Evolutionary conservation across 1,140 invertebrate genomes (phyloP).

Genomic region (Drosophila tsacasi): DNA sequence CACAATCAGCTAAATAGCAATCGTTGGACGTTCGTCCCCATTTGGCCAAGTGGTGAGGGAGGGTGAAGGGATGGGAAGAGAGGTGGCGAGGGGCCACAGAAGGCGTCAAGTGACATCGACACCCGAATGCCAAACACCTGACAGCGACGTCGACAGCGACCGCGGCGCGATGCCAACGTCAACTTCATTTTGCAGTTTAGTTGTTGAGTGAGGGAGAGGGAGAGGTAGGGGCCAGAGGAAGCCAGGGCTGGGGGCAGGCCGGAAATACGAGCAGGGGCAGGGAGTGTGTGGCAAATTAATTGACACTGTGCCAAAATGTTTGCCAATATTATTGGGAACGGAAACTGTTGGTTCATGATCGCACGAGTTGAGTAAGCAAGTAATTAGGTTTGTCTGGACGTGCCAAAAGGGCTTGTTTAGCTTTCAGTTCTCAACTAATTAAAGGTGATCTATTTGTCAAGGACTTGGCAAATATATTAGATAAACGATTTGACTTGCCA

Average conservation of each 20-base stretch:
- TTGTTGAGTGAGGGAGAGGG: constrained; percentile 49
- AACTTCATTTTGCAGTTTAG: constrained; percentile 74
- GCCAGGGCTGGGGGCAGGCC: constrained; percentile 7
- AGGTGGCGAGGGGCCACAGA: constrained; percentile 16
- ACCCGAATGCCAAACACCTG: constrained; percentile 64
- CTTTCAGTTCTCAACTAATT: constrained; percentile 32
- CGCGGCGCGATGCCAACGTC: constrained; percentile 40
- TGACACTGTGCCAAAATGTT: constrained; percentile 72
- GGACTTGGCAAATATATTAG: constrained; percentile 8
- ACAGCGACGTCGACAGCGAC: constrained; percentile 37
- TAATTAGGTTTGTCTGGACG: constrained; percentile 12
- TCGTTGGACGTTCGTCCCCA: constrained; percentile 36
- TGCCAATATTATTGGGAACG: constrained; percentile 67
- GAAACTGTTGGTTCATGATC: constrained; percentile 62
- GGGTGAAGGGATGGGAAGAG: neutral
- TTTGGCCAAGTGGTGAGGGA: constrained; percentile 31
- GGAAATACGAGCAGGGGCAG: constrained; percentile 22
- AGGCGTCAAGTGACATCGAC: constrained; percentile 64
- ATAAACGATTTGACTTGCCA: neutral
- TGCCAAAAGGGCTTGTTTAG: constrained; percentile 3
- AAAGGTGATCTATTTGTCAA: constrained; percentile 30
- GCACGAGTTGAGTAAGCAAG: constrained; percentile 32
- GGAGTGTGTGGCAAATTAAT: constrained; percentile 65
- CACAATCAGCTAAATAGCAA: constrained; percentile 77
- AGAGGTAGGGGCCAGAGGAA: constrained; percentile 12